phyloP scores from a whole-genome alignment of 2,888 invertebrate genomes.

The Trisateles emortualis region DNA sequence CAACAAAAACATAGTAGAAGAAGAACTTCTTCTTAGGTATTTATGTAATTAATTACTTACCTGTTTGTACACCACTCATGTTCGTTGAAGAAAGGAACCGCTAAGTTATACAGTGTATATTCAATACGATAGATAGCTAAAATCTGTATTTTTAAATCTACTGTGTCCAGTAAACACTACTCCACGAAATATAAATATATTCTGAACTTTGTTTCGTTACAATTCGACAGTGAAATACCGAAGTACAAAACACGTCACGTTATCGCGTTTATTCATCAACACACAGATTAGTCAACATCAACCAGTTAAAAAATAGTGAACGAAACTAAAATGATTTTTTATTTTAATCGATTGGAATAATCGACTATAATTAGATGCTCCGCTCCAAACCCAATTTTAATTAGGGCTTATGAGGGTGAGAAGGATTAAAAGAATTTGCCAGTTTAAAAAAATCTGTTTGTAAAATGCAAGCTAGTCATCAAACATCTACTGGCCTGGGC shows the following conservation, averaged over 20 bases:
- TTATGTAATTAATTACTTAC: conserved; percentile 50
- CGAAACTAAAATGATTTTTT: too few species aligned
- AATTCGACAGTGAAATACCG: conserved; percentile 11
- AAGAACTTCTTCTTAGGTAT: too few species aligned
- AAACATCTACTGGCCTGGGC: too few species aligned
- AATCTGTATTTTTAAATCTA: conserved; percentile 7
- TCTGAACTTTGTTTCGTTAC: conserved; percentile 12
- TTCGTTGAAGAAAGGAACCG: conserved; percentile 39
- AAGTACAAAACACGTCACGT: conserved; percentile 45
- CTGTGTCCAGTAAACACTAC: conserved; percentile 1
- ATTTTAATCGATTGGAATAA: too few species aligned
- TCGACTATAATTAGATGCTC: too few species aligned
- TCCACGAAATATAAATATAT: conserved; percentile 33
- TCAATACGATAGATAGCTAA: conserved; percentile 18
- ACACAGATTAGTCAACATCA: too few species aligned
- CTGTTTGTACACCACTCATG: conserved; percentile 80
- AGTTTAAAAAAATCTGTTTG: too few species aligned
- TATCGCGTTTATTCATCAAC: neutral
- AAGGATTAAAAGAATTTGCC: too few species aligned
- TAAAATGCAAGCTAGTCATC: too few species aligned
- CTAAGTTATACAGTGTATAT: conserved; percentile 15
- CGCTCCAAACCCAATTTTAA: too few species aligned
- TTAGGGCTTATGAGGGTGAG: too few species aligned
- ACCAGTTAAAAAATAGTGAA: neutral
- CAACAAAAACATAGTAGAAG: conserved; percentile 28